phyloP scores from a whole-genome alignment of 2,797 vertebrate genomes.

The Notoglanidium macrostoma region DNA sequence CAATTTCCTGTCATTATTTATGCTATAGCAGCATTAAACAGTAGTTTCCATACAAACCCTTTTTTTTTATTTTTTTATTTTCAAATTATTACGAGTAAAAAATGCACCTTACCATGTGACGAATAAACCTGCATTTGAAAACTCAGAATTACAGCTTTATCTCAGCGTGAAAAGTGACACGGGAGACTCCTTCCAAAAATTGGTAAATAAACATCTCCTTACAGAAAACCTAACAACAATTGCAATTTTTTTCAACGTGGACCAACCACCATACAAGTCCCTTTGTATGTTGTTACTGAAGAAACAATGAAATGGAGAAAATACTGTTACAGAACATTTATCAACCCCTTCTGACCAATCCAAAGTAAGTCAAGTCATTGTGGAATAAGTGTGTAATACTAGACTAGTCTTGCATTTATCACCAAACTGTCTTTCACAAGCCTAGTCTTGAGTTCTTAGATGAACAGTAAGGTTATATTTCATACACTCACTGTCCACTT shows the following conservation, averaged over 20 bases:
- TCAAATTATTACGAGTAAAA: background rate
- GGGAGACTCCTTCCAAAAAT: background rate
- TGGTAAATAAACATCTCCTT: background rate
- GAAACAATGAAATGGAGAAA: background rate
- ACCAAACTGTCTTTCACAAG: background rate
- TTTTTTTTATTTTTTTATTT: background rate
- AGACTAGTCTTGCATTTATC: background rate
- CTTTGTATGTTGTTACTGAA: background rate
- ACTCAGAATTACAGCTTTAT: background rate
- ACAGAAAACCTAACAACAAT: background rate
- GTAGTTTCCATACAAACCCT: background rate
- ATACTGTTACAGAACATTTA: background rate
- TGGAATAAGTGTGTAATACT: background rate
- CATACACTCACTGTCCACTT: background rate
- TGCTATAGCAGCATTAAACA: background rate
- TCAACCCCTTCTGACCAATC: background rate
- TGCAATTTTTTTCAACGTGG: background rate
- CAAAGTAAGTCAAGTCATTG: background rate
- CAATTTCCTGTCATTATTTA: background rate
- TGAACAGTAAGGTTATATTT: conserved; percentile 2
- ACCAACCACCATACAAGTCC: background rate
- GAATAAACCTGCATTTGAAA: background rate
- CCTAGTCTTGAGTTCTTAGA: background rate
- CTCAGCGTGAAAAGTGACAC: background rate
- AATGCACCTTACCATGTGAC: background rate